These are phyloP conservation scores for Mesembrinibis cayennensis DNA, from an alignment of 2,113 vertebrate species.

Conservation along the genomic window DNA sequence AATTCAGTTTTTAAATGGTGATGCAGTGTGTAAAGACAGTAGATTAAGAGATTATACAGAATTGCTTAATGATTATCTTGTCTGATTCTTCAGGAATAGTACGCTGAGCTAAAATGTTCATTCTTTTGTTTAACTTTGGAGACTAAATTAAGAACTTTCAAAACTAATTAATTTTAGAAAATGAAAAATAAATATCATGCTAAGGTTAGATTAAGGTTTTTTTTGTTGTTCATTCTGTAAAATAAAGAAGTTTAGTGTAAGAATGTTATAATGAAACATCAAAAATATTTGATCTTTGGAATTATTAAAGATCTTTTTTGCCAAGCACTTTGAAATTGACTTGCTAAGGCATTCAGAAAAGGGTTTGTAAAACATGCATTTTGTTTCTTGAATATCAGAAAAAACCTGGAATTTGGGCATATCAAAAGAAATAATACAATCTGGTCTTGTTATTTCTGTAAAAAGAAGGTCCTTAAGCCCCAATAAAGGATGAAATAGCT, in stretches of 20 bases:
- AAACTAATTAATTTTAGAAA: neutral
- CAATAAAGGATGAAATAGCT: neutral
- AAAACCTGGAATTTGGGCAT: neutral
- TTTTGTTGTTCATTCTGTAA: neutral
- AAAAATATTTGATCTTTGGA: neutral
- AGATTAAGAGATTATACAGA: neutral
- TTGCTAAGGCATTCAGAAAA: neutral
- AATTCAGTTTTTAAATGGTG: neutral
- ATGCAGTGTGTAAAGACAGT: neutral
- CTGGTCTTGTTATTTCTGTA: neutral
- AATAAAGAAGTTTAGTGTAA: neutral
- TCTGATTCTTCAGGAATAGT: neutral
- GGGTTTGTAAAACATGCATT: neutral
- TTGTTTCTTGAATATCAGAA: neutral
- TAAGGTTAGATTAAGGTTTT: neutral
- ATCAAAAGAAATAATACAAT: neutral
- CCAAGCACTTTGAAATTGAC: neutral
- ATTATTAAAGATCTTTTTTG: neutral
- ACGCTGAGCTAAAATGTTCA: neutral
- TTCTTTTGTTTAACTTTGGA: neutral
- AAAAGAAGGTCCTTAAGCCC: neutral
- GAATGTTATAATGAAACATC: neutral
- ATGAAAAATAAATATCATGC: neutral
- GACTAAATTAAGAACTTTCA: neutral
- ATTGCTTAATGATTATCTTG: neutral